Conservation (phyloP, 2,888 invertebrate genomes). For the Entomobrya multifasciata region DNA sequence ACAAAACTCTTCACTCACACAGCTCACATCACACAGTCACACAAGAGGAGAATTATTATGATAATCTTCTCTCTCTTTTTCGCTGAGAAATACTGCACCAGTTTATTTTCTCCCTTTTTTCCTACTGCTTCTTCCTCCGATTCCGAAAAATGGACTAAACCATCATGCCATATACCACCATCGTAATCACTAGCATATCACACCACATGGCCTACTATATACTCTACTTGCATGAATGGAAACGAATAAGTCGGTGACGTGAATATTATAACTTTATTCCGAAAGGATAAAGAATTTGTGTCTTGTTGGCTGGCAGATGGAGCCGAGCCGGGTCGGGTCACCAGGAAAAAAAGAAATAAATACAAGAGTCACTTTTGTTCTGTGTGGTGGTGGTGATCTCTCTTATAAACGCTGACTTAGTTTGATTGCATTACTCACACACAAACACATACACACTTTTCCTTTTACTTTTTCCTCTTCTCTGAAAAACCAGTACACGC, state of each 20-base stretch:
- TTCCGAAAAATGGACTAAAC: background rate
- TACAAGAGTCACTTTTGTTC: conserved; percentile 12
- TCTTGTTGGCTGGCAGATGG: conserved; percentile 43
- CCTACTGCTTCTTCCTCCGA: background rate
- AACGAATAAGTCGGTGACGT: background rate
- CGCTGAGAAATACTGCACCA: conserved; percentile 42
- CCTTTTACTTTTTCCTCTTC: background rate
- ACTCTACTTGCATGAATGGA: background rate
- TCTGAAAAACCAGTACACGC: background rate
- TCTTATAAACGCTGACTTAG: background rate
- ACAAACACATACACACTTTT: background rate
- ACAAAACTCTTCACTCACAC: too few relatives aligned
- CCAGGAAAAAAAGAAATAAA: conserved; percentile 32
- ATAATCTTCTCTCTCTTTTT: background rate
- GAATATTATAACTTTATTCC: conserved; percentile 6
- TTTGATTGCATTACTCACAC: conserved; percentile 11
- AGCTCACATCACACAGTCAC: background rate
- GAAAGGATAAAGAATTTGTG: background rate
- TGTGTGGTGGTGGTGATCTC: background rate
- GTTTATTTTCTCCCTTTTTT: background rate
- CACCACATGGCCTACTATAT: conserved; percentile 9
- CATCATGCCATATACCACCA: background rate
- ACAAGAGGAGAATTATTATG: conserved; percentile 11
- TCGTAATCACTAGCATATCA: background rate
- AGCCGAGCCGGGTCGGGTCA: conserved; percentile 53